Evolutionary conservation across 2,888 invertebrate species (phyloP).

Genomic region (Pyrochroa serraticornis): DNA sequence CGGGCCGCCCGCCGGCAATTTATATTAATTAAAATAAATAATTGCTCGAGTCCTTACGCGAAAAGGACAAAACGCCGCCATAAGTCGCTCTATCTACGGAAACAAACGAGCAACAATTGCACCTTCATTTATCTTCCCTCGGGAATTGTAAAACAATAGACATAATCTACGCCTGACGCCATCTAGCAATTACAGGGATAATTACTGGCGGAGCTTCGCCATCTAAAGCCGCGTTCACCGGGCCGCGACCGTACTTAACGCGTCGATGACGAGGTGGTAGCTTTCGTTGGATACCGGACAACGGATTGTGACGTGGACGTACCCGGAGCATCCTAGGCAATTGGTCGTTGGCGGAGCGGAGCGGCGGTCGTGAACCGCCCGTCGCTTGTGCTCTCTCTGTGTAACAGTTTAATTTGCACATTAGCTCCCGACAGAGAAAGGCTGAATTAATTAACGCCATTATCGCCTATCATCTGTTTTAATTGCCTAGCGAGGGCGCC

Average conservation of each 20-base stretch:
- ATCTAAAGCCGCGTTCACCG: constrained; percentile 33
- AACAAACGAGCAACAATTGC: constrained; percentile 58
- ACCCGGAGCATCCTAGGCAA: neutral
- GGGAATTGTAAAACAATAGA: constrained; percentile 57
- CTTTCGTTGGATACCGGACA: neutral
- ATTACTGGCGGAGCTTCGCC: constrained; percentile 44
- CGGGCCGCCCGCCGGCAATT: constrained; percentile 23
- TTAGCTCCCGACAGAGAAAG: constrained; percentile 60
- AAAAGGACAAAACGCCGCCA: constrained; percentile 36
- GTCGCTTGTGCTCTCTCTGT: constrained; percentile 45
- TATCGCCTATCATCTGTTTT: constrained; percentile 62
- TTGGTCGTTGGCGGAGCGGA: neutral
- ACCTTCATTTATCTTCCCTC: constrained; percentile 55
- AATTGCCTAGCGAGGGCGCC: constrained; percentile 59
- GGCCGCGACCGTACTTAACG: neutral
- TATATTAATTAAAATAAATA: constrained; percentile 38
- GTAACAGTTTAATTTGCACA: constrained; percentile 62
- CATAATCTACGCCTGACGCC: constrained; percentile 55
- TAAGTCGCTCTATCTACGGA: constrained; percentile 54
- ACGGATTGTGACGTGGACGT: neutral
- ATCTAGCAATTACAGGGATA: constrained; percentile 58
- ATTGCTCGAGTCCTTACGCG: constrained; percentile 21
- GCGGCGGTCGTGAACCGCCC: constrained; percentile 51
- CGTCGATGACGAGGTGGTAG: constrained; percentile 8
- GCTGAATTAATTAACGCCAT: constrained; percentile 61